Conservation (phyloP, 2,113 vertebrate genomes). For the Pao palembangensis region DNA sequence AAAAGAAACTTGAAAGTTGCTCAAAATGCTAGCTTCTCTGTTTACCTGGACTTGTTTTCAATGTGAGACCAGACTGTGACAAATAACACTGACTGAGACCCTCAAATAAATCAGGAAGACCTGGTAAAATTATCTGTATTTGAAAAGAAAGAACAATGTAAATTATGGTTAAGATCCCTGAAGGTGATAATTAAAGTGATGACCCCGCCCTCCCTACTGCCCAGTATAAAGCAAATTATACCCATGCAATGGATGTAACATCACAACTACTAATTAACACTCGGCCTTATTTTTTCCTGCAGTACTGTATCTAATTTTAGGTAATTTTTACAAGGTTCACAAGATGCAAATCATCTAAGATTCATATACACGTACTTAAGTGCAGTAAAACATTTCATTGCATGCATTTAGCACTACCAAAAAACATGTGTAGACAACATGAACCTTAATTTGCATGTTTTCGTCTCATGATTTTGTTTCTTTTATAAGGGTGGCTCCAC, state of each 20-base stretch:
- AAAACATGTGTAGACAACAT: neutral
- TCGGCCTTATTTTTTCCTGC: slow-evolving; percentile 26
- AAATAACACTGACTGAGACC: too few species aligned
- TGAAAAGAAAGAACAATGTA: too few species aligned
- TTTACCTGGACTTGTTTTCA: too few species aligned
- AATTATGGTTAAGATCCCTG: too few species aligned
- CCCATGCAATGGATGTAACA: slow-evolving; percentile 9
- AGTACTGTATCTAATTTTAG: slow-evolving; percentile 29
- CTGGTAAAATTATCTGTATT: too few species aligned
- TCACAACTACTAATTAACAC: slow-evolving; percentile 40
- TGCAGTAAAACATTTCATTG: neutral
- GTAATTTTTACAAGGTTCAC: neutral
- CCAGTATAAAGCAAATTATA: too few species aligned
- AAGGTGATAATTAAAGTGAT: too few species aligned
- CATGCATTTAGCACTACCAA: neutral
- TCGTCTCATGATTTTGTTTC: neutral
- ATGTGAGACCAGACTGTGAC: too few species aligned
- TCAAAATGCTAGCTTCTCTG: too few species aligned
- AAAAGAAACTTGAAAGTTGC: too few species aligned
- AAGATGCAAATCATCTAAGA: slow-evolving; percentile 18
- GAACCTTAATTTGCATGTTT: neutral
- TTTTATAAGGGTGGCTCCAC: slow-evolving; percentile 85
- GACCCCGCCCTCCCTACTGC: too few species aligned
- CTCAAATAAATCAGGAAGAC: too few species aligned
- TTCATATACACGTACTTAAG: slow-evolving; percentile 2